A percentile compares a stretch with the other conserved stretches of the same genome.
Conservation (phyloP, 2,888 invertebrate genomes). For the Tachina lurida region DNA sequence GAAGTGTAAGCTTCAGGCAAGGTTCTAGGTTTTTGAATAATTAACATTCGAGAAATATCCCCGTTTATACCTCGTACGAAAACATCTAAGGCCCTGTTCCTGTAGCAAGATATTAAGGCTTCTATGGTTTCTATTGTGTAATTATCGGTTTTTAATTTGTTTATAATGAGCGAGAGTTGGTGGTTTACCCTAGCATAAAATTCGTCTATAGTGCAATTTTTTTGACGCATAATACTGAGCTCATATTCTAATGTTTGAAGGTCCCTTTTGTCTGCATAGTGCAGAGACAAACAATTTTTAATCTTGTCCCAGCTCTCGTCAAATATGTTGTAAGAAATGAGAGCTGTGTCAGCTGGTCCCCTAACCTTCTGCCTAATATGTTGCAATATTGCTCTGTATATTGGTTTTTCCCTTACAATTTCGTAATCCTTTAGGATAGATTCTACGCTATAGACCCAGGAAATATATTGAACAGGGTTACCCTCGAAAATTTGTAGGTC, state of each 20-base stretch:
- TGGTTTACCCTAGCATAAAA: constrained; percentile 69
- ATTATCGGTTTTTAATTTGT: too few relatives aligned
- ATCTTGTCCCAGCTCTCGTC: too few relatives aligned
- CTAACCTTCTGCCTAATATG: constrained; percentile 62
- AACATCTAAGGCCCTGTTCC: too few relatives aligned
- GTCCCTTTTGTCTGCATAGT: too few relatives aligned
- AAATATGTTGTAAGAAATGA: too few relatives aligned
- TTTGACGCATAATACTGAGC: constrained; percentile 39
- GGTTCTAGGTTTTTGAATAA: constrained; percentile 8
- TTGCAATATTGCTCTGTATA: constrained; percentile 67
- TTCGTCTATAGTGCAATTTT: constrained; percentile 38
- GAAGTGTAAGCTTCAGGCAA: constrained; percentile 25
- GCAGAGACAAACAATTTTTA: too few relatives aligned
- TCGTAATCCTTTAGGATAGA: constrained; percentile 59
- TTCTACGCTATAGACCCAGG: constrained; percentile 67
- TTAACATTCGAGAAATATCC: constrained; percentile 38
- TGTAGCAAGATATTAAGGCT: constrained; percentile 66
- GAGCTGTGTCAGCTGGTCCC: too few relatives aligned
- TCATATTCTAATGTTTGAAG: constrained; percentile 70
- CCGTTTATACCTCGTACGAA: constrained; percentile 63
- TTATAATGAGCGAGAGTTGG: constrained; percentile 65
- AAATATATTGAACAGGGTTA: constrained; percentile 66
- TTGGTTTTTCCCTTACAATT: constrained; percentile 59
- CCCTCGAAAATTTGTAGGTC: constrained; percentile 63
- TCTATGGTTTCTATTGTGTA: constrained; percentile 67